These are phyloP conservation scores for Passer montanus DNA, from an alignment of 2,113 vertebrate species.

Conservation along the genomic window DNA sequence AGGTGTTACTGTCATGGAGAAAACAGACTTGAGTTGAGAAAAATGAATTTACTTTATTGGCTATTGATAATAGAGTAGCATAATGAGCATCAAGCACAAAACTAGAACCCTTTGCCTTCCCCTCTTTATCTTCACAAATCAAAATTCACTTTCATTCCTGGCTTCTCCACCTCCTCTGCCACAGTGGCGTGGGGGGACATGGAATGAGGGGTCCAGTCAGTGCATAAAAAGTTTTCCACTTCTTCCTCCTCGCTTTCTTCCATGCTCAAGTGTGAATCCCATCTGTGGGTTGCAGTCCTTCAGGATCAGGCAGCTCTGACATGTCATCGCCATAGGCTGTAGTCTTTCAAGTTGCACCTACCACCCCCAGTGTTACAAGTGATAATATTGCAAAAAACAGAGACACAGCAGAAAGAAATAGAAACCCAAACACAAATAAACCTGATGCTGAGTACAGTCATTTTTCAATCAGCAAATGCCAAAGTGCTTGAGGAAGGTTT, in stretches of 20 bases:
- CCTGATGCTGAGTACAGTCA: not conserved
- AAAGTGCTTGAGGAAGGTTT: not conserved
- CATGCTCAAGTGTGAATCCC: not conserved
- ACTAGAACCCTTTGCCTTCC: not conserved
- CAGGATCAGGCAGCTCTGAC: not conserved
- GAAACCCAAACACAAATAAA: not conserved
- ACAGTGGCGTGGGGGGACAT: fast-evolving
- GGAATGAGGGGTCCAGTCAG: not conserved
- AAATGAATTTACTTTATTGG: not conserved
- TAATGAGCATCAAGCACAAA: not conserved
- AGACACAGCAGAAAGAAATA: not conserved
- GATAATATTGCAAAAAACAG: not conserved
- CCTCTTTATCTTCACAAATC: not conserved
- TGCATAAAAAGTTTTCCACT: not conserved
- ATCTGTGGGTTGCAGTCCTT: not conserved
- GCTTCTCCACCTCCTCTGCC: not conserved
- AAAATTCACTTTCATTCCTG: not conserved
- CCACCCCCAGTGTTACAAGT: not conserved
- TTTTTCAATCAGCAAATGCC: not conserved
- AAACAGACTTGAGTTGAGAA: not conserved
- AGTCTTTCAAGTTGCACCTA: not conserved
- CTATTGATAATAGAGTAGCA: too few species aligned
- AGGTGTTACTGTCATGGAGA: not conserved
- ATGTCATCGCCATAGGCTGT: not conserved
- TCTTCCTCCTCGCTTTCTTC: not conserved